Evolutionary conservation across 1,140 invertebrate species (phyloP).

Genomic region (Ectropis grisescens): DNA sequence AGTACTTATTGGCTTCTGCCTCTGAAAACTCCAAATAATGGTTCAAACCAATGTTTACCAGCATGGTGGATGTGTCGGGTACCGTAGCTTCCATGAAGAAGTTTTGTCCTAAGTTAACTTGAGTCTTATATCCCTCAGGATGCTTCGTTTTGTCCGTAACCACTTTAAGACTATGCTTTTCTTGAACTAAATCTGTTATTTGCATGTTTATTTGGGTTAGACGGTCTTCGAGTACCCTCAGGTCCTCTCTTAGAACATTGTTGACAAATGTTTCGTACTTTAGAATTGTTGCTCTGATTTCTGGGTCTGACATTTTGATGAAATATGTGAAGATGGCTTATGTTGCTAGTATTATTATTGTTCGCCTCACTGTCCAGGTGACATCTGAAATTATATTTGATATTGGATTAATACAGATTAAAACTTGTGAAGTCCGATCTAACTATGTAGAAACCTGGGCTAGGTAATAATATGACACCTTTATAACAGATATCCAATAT

Average conservation of each 20-base stretch:
- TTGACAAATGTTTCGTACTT: slow-evolving; percentile 72
- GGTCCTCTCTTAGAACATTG: slow-evolving; percentile 76
- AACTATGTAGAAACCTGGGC: too few species aligned
- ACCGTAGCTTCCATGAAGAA: slow-evolving; percentile 82
- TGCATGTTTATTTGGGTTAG: slow-evolving; percentile 76
- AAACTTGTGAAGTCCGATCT: too few species aligned
- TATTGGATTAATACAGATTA: too few species aligned
- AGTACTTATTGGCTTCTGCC: slow-evolving; percentile 78
- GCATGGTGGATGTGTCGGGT: slow-evolving; percentile 75
- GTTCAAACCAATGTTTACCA: slow-evolving; percentile 83
- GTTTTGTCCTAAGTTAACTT: slow-evolving; percentile 84
- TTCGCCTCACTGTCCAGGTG: too few species aligned
- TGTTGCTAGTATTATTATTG: too few species aligned
- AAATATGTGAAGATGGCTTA: too few species aligned
- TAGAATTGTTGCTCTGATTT: slow-evolving; percentile 26
- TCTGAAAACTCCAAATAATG: slow-evolving; percentile 81
- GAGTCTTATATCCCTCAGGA: slow-evolving; percentile 78
- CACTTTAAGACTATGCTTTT: slow-evolving; percentile 75
- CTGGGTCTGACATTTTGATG: slow-evolving; percentile 20
- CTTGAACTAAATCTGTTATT: slow-evolving; percentile 80
- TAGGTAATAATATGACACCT: too few species aligned
- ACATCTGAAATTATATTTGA: too few species aligned
- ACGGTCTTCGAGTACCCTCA: slow-evolving; percentile 72
- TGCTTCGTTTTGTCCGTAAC: slow-evolving; percentile 68
- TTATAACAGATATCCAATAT: too few species aligned